Base-by-base conservation (phyloP, 2,113 vertebrate genomes). In the Epinephelus lanceolatus region DNA sequence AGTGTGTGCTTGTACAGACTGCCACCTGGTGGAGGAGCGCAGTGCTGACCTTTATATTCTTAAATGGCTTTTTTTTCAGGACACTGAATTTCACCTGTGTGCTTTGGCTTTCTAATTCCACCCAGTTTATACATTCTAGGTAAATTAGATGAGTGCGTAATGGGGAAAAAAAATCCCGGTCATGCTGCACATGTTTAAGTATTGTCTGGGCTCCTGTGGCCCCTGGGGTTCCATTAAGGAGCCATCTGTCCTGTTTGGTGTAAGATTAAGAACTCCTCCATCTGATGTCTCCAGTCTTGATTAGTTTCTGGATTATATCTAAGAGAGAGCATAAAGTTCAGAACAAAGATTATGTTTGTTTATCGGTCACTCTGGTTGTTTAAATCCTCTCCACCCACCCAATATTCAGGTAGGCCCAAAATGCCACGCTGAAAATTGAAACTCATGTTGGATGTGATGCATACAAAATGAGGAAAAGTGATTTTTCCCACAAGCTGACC, bases 231-330 rank as follows among this genome's bases (percentile, higher is more conserved):
- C 9, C 0, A 78, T 69, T 76, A 83, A 77, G 25, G 80, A 86
- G 73, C 91, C 92, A 93, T 93, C 92, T 92, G 92, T 89, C 67
- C 71, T 37, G 21, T 86, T 90, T 80, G 56, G 33, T 76, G 30
- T 61, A 76, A 88, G 89, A 92, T 92, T 92, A 94, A 90, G 70
- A 81, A 76, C 59, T 85, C 83, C 78, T 81, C 68, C 37, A 13
- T 80, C 79, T 84, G 78, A 84, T 84, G 63, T 89, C 85, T 91
- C 45, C 57, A 55, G 66, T 84, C 88, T 78, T 87, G 88, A 94
- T 93, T 92, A 89, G 71, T 89, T 85, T 90, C 21, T 69, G 90
- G 92, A 93, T 94, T 92, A 94, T 63, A 88, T 84, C 40, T 80
- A 40, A 77, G 42, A 81, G 18, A 71, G 84, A 85, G 88, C 61